Conservation (phyloP, 1,140 invertebrate genomes). For the Drosophila orosa region DNA sequence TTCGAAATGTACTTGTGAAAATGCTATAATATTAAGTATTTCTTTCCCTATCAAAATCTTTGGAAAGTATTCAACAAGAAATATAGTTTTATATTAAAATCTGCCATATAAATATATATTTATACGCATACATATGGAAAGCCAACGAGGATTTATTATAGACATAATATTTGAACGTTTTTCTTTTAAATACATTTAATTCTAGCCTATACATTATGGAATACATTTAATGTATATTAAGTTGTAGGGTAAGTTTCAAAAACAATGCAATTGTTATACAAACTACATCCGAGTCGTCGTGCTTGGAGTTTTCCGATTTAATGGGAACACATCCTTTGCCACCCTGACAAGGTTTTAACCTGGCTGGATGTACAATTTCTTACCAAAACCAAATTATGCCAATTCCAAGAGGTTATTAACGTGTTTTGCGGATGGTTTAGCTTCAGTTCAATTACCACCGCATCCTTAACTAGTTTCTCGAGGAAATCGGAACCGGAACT, state of each 20-base stretch:
- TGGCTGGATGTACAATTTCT: no score
- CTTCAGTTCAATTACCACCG: not conserved
- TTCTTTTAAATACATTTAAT: not conserved
- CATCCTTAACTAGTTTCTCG: not conserved
- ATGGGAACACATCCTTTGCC: no score
- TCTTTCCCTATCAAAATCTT: not conserved
- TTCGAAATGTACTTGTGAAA: not conserved
- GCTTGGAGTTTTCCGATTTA: no score
- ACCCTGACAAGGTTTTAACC: no score
- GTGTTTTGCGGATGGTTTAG: not conserved
- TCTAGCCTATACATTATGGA: no score
- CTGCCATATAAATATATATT: not conserved
- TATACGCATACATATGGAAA: not conserved
- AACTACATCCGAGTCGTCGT: no score
- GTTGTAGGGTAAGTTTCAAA: no score
- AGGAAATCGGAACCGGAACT: no score
- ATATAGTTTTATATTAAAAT: not conserved
- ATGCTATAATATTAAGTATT: not conserved
- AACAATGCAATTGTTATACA: no score
- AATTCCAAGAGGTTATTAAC: slow-evolving; percentile 1
- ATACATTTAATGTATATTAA: no score
- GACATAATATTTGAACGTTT: not conserved
- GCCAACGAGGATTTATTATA: not conserved
- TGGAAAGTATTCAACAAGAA: not conserved
- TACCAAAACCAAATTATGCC: slow-evolving; percentile 17